These are phyloP conservation scores for Drosophila subpulchrella DNA, from an alignment of 1,140 invertebrate genomes.

Conservation along the genomic window DNA sequence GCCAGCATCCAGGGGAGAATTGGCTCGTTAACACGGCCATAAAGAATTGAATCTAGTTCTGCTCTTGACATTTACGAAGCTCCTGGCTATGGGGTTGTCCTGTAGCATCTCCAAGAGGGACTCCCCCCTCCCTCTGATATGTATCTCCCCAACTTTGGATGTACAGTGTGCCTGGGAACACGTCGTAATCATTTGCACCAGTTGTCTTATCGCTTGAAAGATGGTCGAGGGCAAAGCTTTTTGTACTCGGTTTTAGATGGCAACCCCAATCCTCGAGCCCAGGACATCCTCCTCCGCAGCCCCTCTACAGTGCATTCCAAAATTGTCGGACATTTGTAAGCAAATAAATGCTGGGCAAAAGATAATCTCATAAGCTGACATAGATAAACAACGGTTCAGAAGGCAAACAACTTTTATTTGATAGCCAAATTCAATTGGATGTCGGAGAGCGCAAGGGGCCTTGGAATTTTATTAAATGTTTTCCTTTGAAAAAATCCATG, in stretches of 20 bases:
- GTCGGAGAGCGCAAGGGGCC: too few species aligned
- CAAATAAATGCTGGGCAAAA: conserved; percentile 42
- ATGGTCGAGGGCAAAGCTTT: conserved; percentile 55
- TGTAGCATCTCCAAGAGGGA: conserved; percentile 2
- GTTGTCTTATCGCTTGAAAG: conserved; percentile 77
- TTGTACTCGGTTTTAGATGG: conserved; percentile 49
- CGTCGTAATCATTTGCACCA: conserved; percentile 79
- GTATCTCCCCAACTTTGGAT: neutral
- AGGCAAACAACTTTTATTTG: conserved; percentile 42
- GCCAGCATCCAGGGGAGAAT: conserved; percentile 29
- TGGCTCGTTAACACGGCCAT: conserved; percentile 66
- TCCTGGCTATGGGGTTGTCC: conserved; percentile 22
- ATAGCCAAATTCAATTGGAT: conserved; percentile 25
- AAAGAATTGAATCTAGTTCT: conserved; percentile 78
- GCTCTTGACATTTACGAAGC: conserved; percentile 74
- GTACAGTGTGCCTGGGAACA: conserved; percentile 55
- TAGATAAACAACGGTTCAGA: conserved; percentile 21
- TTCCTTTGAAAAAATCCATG: neutral
- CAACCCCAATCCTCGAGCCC: neutral
- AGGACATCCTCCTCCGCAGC: neutral
- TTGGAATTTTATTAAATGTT: neutral
- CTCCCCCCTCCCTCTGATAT: too few species aligned
- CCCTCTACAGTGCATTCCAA: conserved; percentile 34
- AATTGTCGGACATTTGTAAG: conserved; percentile 37
- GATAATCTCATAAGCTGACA: conserved; percentile 42